phyloP scores from a whole-genome alignment of 37 sponge, comb jelly and placozoan genomes.

The Hormiphora californensis region DNA sequence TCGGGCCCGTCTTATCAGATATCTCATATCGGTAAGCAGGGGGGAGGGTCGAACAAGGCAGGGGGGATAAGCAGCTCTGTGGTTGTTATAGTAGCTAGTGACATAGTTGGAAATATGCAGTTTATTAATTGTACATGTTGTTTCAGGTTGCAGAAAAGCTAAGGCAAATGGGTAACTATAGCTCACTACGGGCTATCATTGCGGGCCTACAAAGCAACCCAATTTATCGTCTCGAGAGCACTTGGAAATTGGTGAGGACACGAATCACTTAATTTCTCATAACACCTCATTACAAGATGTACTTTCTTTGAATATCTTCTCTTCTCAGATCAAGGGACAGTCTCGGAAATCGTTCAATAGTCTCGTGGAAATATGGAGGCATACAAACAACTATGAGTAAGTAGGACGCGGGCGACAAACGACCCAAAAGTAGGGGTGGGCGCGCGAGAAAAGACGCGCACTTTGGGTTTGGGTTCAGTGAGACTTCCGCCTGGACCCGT shows the following conservation, averaged over 20 bases:
- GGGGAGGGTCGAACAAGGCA: background rate
- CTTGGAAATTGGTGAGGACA: constrained; percentile 24
- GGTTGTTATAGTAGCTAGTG: background rate
- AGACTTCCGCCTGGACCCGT: no score
- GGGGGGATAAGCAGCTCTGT: background rate
- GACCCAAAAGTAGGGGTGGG: no score
- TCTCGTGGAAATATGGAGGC: constrained; percentile 15
- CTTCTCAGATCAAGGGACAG: constrained; percentile 25
- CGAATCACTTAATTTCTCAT: background rate
- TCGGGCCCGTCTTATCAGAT: constrained; percentile 28
- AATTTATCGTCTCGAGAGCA: constrained; percentile 26
- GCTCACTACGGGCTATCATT: constrained; percentile 7
- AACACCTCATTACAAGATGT: background rate
- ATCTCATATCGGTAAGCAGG: constrained; percentile 26
- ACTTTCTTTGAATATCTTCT: background rate
- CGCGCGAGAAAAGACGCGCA: no score
- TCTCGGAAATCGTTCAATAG: constrained; percentile 14
- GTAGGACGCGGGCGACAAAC: no score
- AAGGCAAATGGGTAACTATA: background rate
- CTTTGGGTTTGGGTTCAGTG: no score
- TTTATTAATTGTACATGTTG: background rate
- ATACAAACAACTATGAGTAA: constrained; percentile 29
- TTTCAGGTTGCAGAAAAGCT: constrained; percentile 13
- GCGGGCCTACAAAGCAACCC: constrained; percentile 32
- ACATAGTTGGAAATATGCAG: background rate